A percentile compares a stretch with the other conserved stretches of the same genome.
Conservation (phyloP, 2,797 vertebrate species). For the Tapera naevia region DNA sequence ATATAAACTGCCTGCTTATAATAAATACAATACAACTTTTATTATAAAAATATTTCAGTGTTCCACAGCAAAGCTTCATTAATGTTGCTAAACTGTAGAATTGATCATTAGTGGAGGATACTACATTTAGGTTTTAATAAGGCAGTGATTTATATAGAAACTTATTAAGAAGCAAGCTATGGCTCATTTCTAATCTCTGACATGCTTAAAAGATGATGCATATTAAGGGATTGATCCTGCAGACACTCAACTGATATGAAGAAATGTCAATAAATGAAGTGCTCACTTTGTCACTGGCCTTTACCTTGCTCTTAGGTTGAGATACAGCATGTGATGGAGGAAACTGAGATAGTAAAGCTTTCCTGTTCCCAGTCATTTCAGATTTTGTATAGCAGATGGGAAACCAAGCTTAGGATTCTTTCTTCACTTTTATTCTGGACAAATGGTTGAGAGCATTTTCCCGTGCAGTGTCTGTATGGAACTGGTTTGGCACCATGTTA, state of each 20-base stretch:
- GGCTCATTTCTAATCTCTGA: constrained; percentile 59
- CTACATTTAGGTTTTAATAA: constrained; percentile 53
- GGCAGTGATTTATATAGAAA: constrained; percentile 61
- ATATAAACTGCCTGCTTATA: constrained; percentile 7
- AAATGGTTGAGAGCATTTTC: rapidly evolving
- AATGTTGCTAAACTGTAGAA: constrained; percentile 32
- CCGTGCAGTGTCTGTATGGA: rapidly evolving
- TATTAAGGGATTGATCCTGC: constrained; percentile 63
- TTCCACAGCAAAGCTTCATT: constrained; percentile 16
- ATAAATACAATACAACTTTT: constrained; percentile 57
- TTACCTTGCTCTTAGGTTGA: neutral
- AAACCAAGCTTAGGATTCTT: rapidly evolving
- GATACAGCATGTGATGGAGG: neutral
- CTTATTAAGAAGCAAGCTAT: constrained; percentile 48
- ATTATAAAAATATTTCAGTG: constrained; percentile 41
- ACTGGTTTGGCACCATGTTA: neutral
- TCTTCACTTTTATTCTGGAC: neutral
- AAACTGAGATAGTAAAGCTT: neutral
- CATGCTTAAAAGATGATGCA: constrained; percentile 42
- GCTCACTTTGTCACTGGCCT: neutral
- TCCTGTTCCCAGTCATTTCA: neutral
- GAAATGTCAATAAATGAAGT: constrained; percentile 12
- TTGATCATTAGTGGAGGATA: constrained; percentile 43
- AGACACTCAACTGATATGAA: constrained; percentile 1
- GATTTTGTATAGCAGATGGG: neutral